phyloP scores from a whole-genome alignment of 1,140 invertebrate genomes.

The Capitella teleta region DNA sequence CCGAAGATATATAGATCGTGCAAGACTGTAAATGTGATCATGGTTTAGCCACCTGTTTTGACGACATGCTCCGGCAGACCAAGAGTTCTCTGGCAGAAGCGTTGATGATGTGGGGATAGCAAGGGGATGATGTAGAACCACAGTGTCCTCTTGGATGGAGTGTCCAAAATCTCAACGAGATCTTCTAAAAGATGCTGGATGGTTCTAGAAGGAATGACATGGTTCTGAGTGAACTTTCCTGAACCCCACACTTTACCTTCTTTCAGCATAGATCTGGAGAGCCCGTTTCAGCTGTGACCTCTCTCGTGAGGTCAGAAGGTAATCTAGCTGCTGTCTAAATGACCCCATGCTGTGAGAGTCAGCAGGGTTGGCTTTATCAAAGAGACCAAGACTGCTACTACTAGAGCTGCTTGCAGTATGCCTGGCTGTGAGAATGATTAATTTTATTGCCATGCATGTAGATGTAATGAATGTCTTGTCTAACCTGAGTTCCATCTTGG shows the following conservation, averaged over 20 bases:
- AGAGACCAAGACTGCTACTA: too few species aligned
- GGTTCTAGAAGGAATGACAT: conserved; percentile 10
- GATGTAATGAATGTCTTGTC: too few species aligned
- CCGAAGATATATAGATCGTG: conserved; percentile 1
- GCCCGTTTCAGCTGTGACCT: conserved; percentile 27
- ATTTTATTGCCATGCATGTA: too few species aligned
- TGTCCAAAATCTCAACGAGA: conserved; percentile 21
- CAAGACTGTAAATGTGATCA: background rate
- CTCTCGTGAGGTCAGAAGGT: conserved; percentile 31
- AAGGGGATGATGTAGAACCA: conserved; percentile 32
- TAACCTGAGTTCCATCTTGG: too few species aligned
- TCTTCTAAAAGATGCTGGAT: conserved; percentile 14
- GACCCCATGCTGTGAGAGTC: too few species aligned
- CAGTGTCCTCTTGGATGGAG: conserved; percentile 31
- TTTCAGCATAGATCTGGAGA: conserved; percentile 26
- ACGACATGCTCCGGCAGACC: conserved; percentile 7
- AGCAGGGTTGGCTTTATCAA: too few species aligned
- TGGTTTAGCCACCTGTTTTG: conserved; percentile 1
- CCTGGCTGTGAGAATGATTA: too few species aligned
- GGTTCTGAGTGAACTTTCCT: background rate
- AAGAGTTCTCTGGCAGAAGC: conserved; percentile 19
- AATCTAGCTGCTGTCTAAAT: conserved; percentile 34
- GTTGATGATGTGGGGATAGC: conserved; percentile 23
- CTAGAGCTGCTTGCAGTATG: too few species aligned
- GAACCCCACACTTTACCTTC: conserved; percentile 17